Evolutionary conservation across 2,113 vertebrate genomes (phyloP), one percentile per base, ranked within the genome.

Genomic region (Pogona vitticeps): DNA sequence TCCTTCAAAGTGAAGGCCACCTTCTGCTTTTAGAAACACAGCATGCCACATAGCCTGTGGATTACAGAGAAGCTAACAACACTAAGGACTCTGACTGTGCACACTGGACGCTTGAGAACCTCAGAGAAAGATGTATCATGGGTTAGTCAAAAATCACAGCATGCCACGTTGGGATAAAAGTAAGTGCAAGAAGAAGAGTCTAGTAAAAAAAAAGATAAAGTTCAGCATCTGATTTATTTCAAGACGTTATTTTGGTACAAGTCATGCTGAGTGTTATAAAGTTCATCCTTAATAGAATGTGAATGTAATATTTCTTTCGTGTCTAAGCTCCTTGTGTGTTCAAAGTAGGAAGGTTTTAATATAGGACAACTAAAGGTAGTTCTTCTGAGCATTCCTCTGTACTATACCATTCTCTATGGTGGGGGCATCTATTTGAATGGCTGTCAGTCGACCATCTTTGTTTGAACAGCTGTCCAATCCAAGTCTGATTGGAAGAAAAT

Each of bases 21-120:
- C 78, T 89, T 86, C 65, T 68, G 67, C 79, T 77, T 89, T 89
- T 71, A 86, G 46, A 89, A 82, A 63, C 63, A 36, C 56, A 77
- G 79, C 63, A 77, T 36, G 71, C 38, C 52, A 40, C 36, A 68
- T 61, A 70, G 36, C 40, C 72, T 63, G 38, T 77, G 63, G 72
- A 82, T 77, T 73, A 63, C 84, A 77, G 68, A 59, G 33, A 83
- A 59, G 58, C 58, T 78, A 80, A 76, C 61, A 85, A 26, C 46
- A 85, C 46, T 76, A 71, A 79, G 76, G 61, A 68, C 52, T 78
- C 76, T 79, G 56, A 80, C 58, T 65, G 76, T 88, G 81, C 79
- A 88, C 75, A 36, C 28, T 80, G 75, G 85, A 73, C 9, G 42
- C 68, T 40, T 73, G 70, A 65, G 76, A 89, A 78, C 28, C 68